Conservation (phyloP, 2,113 vertebrate species). For the Ondatra zibethicus region DNA sequence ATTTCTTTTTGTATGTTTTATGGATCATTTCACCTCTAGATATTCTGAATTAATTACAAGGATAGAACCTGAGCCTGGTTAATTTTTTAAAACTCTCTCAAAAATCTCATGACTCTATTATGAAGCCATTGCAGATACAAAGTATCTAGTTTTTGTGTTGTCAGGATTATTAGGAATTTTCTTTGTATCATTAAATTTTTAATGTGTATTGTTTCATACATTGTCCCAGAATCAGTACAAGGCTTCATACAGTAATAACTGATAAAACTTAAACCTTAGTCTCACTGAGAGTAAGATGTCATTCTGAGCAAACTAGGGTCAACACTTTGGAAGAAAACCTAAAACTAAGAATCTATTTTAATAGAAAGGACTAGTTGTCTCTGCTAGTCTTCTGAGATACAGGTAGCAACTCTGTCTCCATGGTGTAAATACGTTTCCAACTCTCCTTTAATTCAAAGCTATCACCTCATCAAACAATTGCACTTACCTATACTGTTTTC, state of each 20-base stretch:
- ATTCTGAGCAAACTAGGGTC: background rate
- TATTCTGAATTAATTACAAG: background rate
- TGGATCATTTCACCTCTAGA: background rate
- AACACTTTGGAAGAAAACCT: background rate
- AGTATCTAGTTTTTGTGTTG: background rate
- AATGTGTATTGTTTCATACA: background rate
- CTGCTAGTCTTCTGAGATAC: background rate
- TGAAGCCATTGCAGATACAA: background rate
- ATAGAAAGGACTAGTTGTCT: too few relatives aligned
- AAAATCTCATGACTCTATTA: background rate
- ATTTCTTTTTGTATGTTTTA: background rate
- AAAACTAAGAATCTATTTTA: background rate
- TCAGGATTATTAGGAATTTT: background rate
- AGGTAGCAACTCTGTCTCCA: background rate
- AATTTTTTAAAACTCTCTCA: conserved; percentile 26
- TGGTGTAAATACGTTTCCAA: background rate
- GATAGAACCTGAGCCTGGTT: background rate
- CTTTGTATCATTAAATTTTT: background rate
- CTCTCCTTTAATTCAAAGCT: background rate
- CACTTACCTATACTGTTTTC: background rate
- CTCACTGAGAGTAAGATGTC: background rate
- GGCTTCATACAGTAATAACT: background rate
- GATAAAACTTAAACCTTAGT: background rate
- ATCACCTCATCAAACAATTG: background rate
- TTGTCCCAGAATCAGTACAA: background rate